Conservation (phyloP, 2,113 vertebrate genomes). For the Callopanchax toddi region DNA sequence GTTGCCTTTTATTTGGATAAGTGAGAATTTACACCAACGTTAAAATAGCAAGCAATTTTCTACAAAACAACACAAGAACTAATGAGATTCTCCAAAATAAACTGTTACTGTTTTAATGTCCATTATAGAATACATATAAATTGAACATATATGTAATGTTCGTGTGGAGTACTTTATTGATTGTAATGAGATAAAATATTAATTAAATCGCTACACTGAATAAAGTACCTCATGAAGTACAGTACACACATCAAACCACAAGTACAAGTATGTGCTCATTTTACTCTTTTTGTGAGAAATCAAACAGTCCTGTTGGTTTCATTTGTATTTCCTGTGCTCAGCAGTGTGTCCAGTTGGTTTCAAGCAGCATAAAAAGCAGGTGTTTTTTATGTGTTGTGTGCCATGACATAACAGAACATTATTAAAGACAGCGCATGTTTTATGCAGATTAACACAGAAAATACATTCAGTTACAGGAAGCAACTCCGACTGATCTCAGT, state of each 20-base stretch:
- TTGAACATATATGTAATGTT: no score
- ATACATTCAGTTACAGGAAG: conserved; percentile 25
- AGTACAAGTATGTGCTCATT: no score
- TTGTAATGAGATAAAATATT: neutral
- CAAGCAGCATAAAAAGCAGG: no score
- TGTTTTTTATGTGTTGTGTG: no score
- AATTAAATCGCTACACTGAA: neutral
- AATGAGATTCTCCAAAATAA: neutral
- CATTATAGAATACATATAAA: no score
- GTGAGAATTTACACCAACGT: neutral
- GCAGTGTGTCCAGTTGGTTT: neutral
- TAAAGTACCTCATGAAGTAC: no score
- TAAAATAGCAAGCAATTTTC: neutral
- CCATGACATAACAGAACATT: neutral
- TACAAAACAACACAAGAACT: neutral
- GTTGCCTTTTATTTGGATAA: no score
- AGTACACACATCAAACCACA: no score
- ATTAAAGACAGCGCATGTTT: neutral
- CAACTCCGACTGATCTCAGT: conserved; percentile 19
- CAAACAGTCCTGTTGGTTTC: neutral
- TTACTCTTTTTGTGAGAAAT: neutral
- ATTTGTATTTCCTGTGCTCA: neutral
- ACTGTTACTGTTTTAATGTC: no score
- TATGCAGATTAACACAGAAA: conserved; percentile 1
- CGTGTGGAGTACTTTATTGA: conserved; percentile 11